phyloP scores from a whole-genome alignment of 2,113 vertebrate species.

The Oplegnathus fasciatus region DNA sequence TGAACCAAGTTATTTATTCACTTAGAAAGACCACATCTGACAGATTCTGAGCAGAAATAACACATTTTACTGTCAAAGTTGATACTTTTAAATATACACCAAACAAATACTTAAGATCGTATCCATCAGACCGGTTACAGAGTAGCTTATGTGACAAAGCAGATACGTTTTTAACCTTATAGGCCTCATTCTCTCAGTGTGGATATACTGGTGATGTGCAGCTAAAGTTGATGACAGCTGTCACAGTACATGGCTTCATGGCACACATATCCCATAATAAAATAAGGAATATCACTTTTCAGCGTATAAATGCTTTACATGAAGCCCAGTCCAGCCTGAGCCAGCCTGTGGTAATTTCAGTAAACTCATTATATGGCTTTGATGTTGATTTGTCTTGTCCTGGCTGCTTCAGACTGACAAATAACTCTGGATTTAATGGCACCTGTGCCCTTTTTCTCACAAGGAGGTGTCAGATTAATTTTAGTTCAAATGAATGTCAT shows the following conservation, averaged over 20 bases:
- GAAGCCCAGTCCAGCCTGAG: slow-evolving; percentile 1
- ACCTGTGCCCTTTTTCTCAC: slow-evolving; percentile 16
- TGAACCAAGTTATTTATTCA: background rate
- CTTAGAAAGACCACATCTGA: background rate
- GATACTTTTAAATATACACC: background rate
- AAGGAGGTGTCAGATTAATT: background rate
- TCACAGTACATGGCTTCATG: slow-evolving; percentile 3
- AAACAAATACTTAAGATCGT: background rate
- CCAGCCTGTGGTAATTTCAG: slow-evolving; percentile 27
- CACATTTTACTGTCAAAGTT: background rate
- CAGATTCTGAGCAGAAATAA: background rate
- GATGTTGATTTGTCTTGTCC: slow-evolving; percentile 27
- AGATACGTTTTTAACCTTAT: background rate
- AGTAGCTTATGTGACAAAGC: background rate
- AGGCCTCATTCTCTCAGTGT: background rate
- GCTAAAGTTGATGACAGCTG: slow-evolving; percentile 6
- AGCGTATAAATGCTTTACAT: background rate
- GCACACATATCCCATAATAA: slow-evolving; percentile 11
- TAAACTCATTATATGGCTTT: slow-evolving; percentile 32
- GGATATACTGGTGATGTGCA: background rate
- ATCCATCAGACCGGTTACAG: background rate
- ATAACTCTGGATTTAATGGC: slow-evolving; percentile 1
- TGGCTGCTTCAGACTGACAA: background rate
- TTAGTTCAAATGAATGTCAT: slow-evolving; percentile 28
- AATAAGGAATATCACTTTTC: slow-evolving; percentile 20